Evolutionary conservation across 2,888 invertebrate species (phyloP), one percentile per base, ranked within the genome.

Genomic region (Macrophya alboannulata): DNA sequence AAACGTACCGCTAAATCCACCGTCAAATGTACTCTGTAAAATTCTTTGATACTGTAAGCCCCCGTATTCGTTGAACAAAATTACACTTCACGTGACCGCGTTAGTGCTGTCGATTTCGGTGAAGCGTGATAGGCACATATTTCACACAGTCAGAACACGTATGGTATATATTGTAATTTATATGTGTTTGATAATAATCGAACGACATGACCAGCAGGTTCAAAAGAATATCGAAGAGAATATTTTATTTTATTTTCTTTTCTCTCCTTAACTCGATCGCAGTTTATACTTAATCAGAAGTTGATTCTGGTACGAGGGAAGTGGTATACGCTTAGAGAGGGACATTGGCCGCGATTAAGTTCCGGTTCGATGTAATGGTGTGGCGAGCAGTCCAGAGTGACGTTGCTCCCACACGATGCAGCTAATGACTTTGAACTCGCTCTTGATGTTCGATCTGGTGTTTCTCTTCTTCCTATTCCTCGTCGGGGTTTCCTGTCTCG

Each of bases 391-490:
- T 83, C 68, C 45, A 83, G 25, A 83, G 83, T 68, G 89, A 88
- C 89, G 89, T 90, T 87, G 89, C 87, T 90, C 89, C 89, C 87
- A 89, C 89, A 92, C 90, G 95, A 97, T 97, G 97, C 97, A 97
- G 96, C 95, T 97, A 93, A 96, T 97, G 96, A 97, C 97, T 95
- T 95, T 97, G 95, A 97, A 97, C 95, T 97, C 97, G 92, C 95
- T 97, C 94, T 96, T 97, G 95, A 97, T 97, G 97, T 97, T 97
- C 95, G 97, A 97, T 95, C 96, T 97, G 94, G 97, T 97, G 94
- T 97, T 97, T 95, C 95, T 97, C 94, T 97, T 97, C 94, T 97
- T 97, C 95, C 95, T 97, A 93, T 97, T 97, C 94, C 96, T 97
- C 93, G 96, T 97, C 92, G 97, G 97, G 89, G 97, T 97, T 91